Percentiles rank a stretch among this genome's conserved stretches.
Evolutionary conservation across 2,797 vertebrate species (phyloP).

Genomic region (Diceros bicornis): DNA sequence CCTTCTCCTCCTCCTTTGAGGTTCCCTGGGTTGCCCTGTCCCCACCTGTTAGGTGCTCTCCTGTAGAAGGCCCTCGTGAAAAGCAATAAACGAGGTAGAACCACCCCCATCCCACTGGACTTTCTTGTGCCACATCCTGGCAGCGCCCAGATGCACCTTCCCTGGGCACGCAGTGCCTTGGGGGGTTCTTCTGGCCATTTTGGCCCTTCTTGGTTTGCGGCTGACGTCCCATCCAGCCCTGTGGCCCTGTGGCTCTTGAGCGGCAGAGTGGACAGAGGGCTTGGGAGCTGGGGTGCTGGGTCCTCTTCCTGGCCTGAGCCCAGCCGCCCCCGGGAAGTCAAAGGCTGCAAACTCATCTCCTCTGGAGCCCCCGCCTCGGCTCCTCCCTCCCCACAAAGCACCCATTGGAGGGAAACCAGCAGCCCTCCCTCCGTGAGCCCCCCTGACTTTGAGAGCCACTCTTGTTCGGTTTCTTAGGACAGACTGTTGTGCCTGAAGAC

Average conservation of each 20-base stretch:
- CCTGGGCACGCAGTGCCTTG: neutral
- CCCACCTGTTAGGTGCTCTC: neutral
- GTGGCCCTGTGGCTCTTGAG: neutral
- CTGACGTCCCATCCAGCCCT: too few species aligned
- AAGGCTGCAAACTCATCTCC: slow-evolving; percentile 46
- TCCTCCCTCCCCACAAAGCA: slow-evolving; percentile 18
- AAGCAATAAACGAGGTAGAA: slow-evolving; percentile 81
- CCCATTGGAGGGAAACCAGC: neutral
- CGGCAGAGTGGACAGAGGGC: neutral
- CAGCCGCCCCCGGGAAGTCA: neutral
- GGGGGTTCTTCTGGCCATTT: neutral
- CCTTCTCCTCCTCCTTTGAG: neutral
- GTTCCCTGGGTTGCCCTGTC: neutral
- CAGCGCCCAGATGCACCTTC: neutral
- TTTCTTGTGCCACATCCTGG: neutral
- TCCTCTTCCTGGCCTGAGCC: neutral
- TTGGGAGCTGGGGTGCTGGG: neutral
- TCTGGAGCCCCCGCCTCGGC: neutral
- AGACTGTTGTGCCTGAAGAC: neutral
- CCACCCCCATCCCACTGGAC: neutral
- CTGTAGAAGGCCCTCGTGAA: slow-evolving; percentile 34
- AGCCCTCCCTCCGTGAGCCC: neutral
- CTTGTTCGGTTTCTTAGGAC: slow-evolving; percentile 65
- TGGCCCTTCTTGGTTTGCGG: neutral
- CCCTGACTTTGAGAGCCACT: neutral